Evolutionary conservation across 2,113 vertebrate species (phyloP).

Genomic region (Apodemus speciosus): DNA sequence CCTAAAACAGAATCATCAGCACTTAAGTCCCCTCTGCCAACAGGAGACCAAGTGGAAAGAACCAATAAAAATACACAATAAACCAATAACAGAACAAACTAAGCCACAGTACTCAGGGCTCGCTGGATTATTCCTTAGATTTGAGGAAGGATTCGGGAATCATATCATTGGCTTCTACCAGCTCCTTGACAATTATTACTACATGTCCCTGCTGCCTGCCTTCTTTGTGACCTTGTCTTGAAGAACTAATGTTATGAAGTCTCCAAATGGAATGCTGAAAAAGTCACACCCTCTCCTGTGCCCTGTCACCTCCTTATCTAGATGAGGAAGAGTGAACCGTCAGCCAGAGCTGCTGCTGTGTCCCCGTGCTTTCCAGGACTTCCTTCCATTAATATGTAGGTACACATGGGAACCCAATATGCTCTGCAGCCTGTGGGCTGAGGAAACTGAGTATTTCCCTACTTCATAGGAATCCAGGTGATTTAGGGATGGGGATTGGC

Average conservation of each 20-base stretch:
- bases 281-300: neutral
- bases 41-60: constrained; percentile 79
- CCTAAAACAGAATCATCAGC: constrained; percentile 79
- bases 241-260: constrained; percentile 67
- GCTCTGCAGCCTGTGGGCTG: neutral
- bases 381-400: neutral
- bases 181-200: constrained; percentile 71
- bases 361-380: neutral
- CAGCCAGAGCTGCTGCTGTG: constrained; percentile 16
- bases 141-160: constrained; percentile 76
- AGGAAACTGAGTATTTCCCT: neutral
- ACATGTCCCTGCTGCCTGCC: constrained; percentile 64
- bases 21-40: constrained; percentile 81
- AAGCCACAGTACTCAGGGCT: constrained; percentile 46
- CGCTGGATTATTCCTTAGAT: constrained; percentile 76
- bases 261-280: constrained; percentile 21
- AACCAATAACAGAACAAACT: constrained; percentile 84
- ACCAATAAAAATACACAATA: constrained; percentile 84
- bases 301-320: rapidly evolving
- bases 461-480: neutral
- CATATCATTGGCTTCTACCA: constrained; percentile 79
- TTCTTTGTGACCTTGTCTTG: constrained; percentile 57
- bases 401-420: neutral
- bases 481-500: no score
- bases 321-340: neutral